Evolutionary conservation across 2,888 invertebrate species (phyloP).

Genomic region (Dichetophora obliterata): DNA sequence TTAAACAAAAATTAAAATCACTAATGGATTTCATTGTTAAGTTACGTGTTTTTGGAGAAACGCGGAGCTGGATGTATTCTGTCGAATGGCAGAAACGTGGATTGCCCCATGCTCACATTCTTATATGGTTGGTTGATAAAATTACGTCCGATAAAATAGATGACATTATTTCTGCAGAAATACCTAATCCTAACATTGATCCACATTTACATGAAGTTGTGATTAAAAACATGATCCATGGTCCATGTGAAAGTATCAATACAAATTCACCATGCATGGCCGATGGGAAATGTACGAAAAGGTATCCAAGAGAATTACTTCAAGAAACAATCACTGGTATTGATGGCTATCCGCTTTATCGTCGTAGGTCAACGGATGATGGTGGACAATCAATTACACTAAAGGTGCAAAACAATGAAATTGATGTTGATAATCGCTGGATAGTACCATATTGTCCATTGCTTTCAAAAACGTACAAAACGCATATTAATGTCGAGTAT

Average conservation of each 20-base stretch:
- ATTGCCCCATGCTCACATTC: too few species aligned
- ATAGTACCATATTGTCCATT: constrained; percentile 58
- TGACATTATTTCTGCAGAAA: too few species aligned
- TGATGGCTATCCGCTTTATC: constrained; percentile 42
- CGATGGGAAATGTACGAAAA: constrained; percentile 47
- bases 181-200: too few species aligned
- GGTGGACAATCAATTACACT: constrained; percentile 25
- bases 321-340: constrained; percentile 40
- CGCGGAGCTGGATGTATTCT: too few species aligned
- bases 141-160: too few species aligned
- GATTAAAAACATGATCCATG: too few species aligned
- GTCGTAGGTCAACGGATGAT: constrained; percentile 37
- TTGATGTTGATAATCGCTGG: constrained; percentile 58
- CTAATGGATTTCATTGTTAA: too few species aligned
- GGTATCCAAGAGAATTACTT: constrained; percentile 45
- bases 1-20: too few species aligned
- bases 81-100: too few species aligned
- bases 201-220: too few species aligned
- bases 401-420: neutral
- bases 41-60: too few species aligned
- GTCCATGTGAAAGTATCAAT: constrained; percentile 47
- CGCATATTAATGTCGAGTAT: constrained; percentile 66
- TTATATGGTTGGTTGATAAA: too few species aligned
- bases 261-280: constrained; percentile 45
- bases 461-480: constrained; percentile 56